phyloP scores from a whole-genome alignment of 35 echinoderm and acorn worm genomes.

The Acanthaster planci region DNA sequence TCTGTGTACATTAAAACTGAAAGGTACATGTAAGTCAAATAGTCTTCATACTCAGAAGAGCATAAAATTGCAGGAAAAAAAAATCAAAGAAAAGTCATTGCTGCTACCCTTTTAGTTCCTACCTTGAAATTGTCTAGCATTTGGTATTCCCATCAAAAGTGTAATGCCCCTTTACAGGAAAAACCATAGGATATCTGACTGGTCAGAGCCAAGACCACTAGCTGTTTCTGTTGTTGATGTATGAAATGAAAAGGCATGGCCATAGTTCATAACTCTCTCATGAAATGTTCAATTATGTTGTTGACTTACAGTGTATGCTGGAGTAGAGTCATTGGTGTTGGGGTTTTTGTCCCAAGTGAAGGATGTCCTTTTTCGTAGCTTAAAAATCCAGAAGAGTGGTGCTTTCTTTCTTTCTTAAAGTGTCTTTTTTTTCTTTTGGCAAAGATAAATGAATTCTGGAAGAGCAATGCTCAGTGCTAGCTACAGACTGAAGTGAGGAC shows the following conservation, averaged over 20 bases:
- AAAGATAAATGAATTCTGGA: no score
- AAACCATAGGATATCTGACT: conserved; percentile 2
- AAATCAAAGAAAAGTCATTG: no score
- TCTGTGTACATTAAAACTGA: no score
- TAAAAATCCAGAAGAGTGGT: background rate
- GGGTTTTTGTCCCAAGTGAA: no score
- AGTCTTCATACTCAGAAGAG: no score
- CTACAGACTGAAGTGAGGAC: no score
- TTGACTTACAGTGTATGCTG: no score
- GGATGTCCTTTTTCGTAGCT: no score
- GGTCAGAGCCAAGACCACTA: background rate
- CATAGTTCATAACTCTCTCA: background rate
- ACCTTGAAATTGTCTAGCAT: background rate
- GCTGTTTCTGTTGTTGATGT: background rate
- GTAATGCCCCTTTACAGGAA: conserved; percentile 1
- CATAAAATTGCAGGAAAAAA: no score
- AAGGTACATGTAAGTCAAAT: no score
- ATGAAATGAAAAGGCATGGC: background rate
- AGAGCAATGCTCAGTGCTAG: no score
- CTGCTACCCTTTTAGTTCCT: background rate
- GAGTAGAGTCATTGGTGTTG: no score
- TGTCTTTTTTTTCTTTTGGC: background rate
- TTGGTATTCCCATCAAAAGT: conserved; percentile 12
- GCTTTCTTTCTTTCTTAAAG: background rate
- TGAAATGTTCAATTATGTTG: background rate